Evolutionary conservation across 2,797 vertebrate genomes (phyloP).

Genomic region (Acipenser transmontanus): DNA sequence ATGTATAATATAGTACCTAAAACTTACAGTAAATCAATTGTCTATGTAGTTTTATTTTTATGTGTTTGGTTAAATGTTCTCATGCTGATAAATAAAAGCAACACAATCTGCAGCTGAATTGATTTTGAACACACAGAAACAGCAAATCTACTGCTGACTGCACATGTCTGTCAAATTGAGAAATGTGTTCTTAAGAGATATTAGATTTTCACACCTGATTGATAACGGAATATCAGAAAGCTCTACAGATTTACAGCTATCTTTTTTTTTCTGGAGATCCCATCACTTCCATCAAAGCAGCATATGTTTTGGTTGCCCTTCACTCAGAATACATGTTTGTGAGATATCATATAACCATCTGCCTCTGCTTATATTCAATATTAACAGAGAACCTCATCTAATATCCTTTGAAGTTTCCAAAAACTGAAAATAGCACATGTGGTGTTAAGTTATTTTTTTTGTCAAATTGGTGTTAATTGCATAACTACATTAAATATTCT

Average conservation of each 20-base stretch:
- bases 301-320: constrained; percentile 30
- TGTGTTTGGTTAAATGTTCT: not conserved
- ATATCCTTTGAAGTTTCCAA: too few relatives aligned
- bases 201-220: constrained; percentile 73
- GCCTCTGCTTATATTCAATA: too few relatives aligned
- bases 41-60: constrained; percentile 2
- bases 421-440: too few relatives aligned
- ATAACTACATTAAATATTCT: too few relatives aligned
- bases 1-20: constrained; percentile 7
- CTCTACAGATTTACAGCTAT: constrained; percentile 50
- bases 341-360: not conserved
- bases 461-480: too few relatives aligned
- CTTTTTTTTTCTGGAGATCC: constrained; percentile 44
- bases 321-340: constrained; percentile 9
- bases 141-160: constrained; percentile 27
- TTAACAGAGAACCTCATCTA: too few relatives aligned
- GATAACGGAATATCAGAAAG: constrained; percentile 62
- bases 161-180: constrained; percentile 73
- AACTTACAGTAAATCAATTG: not conserved
- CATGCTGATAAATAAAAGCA: not conserved
- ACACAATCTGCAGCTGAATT: not conserved
- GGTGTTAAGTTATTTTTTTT: too few relatives aligned
- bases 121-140: constrained; percentile 10
- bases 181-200: constrained; percentile 77
- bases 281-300: constrained; percentile 31